Evolutionary conservation across 1,140 invertebrate species (phyloP), one percentile per base, ranked within the genome.

Genomic region (Coptotermes formosanus): DNA sequence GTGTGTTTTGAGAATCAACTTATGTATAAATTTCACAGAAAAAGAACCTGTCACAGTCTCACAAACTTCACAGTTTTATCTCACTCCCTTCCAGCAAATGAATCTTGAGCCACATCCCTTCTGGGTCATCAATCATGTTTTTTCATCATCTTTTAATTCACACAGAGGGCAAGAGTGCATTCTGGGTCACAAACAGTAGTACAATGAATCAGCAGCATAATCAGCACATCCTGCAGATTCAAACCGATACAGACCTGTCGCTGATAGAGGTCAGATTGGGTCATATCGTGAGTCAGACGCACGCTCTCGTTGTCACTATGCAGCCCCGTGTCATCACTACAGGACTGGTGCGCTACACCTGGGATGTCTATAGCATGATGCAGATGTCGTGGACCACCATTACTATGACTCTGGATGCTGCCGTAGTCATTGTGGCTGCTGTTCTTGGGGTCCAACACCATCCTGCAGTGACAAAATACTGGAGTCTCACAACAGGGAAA

Each of bases 381-480:
- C 55, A 88, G 88, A 44, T 89, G 87, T 43, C 32, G 86, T 81
- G 38, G 83, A 38, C 75, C 82, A 88, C 89, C 90, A 86, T 90
- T 89, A 88, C 91, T 89, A 87, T 90, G 89, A 21, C 43, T 82
- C 89, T 91, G 91, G 88, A 92, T 92, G 89, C 92, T 93, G 89
- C 92, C 92, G 91, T 93, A 92, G 90, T 92, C 92, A 90, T 90
- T 92, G 87, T 92, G 92, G 87, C 91, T 91, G 87, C 90, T 91
- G 86, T 89, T 90, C 89, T 93, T 93, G 87, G 91, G 91, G 89
- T 93, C 92, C 89, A 92, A 91, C 90, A 93, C 92, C 92, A 93
- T 93, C 91, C 92, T 93, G 85, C 52, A 45, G 30, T 23, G 19
- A 30, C n/a, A 82, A 48, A 64, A 75, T 59, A 59, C 21, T 4